Evolutionary conservation across 2,797 vertebrate genomes (phyloP).

Genomic region (Periparus ater): DNA sequence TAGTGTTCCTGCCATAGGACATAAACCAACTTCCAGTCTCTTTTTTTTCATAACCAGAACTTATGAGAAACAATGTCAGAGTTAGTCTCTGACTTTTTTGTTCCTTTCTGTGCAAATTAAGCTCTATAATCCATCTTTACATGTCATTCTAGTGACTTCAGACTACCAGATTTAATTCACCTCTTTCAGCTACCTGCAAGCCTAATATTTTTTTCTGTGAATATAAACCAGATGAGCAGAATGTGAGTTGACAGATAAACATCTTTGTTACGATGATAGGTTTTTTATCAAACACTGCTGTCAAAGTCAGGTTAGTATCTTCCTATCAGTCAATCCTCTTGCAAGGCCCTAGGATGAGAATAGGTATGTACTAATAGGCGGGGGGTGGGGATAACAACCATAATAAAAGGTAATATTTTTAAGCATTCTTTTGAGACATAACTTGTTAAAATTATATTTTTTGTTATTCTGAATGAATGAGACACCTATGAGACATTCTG

Average conservation of each 20-base stretch:
- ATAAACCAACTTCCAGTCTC: fast-evolving
- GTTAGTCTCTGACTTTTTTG: not conserved
- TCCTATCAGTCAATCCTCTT: not conserved
- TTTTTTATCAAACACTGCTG: not conserved
- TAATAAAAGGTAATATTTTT: not conserved
- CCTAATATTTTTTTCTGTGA: not conserved
- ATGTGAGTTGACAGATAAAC: not conserved
- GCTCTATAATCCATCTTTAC: not conserved
- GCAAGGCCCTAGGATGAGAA: not conserved
- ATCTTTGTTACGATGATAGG: not conserved
- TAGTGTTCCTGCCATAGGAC: not conserved
- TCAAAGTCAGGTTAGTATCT: not conserved
- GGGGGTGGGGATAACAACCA: not conserved
- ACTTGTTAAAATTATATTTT: not conserved
- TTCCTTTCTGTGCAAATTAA: not conserved
- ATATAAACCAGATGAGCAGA: not conserved
- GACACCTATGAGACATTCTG: not conserved
- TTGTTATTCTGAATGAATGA: not conserved
- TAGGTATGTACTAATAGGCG: too few species aligned
- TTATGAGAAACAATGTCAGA: not conserved
- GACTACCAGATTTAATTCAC: not conserved
- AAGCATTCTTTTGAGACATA: not conserved
- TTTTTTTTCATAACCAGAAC: not conserved
- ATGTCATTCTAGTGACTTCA: not conserved
- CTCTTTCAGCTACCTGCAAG: not conserved